Evolutionary conservation across 2,888 invertebrate species (phyloP).

Genomic region (Ormyrus thymus): DNA sequence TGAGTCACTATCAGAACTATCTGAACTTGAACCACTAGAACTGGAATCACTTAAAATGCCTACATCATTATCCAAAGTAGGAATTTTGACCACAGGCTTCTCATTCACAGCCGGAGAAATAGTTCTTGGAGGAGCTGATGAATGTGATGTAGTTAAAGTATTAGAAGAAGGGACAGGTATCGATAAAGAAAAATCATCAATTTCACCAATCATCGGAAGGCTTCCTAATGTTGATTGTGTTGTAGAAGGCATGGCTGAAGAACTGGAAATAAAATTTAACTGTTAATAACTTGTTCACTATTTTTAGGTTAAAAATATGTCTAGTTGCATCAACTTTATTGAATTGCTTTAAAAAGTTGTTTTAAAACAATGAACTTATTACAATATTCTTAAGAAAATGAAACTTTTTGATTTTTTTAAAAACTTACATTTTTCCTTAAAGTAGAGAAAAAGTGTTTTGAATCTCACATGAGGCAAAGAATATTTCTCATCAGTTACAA

Average conservation of each 20-base stretch:
- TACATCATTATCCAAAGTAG: constrained; percentile 58
- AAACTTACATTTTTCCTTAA: too few relatives aligned
- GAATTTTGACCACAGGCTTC: constrained; percentile 48
- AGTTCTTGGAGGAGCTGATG: constrained; percentile 60
- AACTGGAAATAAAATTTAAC: constrained; percentile 72
- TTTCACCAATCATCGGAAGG: constrained; percentile 86
- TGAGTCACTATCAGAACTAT: constrained; percentile 76
- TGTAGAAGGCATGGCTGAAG: constrained; percentile 78
- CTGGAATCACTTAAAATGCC: constrained; percentile 70
- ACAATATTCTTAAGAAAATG: too few relatives aligned
- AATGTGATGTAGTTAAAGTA: constrained; percentile 62
- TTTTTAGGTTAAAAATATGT: too few relatives aligned
- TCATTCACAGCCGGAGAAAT: constrained; percentile 55
- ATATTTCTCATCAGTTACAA: too few relatives aligned
- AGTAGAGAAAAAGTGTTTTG: too few relatives aligned
- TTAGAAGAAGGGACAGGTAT: constrained; percentile 58
- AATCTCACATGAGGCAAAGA: too few relatives aligned
- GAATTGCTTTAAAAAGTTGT: too few relatives aligned
- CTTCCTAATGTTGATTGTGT: constrained; percentile 84
- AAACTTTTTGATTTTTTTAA: too few relatives aligned
- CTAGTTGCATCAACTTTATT: too few relatives aligned
- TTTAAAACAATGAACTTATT: too few relatives aligned
- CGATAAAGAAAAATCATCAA: constrained; percentile 72
- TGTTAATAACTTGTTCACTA: too few relatives aligned
- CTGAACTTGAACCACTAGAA: constrained; percentile 71